Evolutionary conservation across 2,888 invertebrate species (phyloP), one percentile per base, ranked within the genome.

Genomic region (Cepaea hortensis): DNA sequence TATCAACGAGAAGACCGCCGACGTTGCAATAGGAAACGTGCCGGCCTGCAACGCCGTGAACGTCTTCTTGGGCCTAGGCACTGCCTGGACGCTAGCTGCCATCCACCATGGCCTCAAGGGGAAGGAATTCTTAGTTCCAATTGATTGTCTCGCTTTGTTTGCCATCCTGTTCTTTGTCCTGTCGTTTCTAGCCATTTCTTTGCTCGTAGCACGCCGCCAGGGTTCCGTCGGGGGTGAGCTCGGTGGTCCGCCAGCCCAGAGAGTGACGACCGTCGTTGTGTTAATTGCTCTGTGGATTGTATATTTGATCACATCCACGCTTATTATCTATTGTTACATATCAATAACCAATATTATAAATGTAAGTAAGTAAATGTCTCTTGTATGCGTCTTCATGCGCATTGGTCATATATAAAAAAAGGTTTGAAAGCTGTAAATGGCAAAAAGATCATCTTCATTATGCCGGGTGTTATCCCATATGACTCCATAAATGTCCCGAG

Each of bases 151-250:
- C 93, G 99, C 98, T 89, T 99, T 99, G 95, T 98, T 98, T 90
- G 99, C 99, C 92, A 98, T 98, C 81, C 96, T 99, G 92, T 99
- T 98, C 96, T 98, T 98, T 95, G 95, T 97, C 86, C 97, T 97
- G 95, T 99, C 98, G 46, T 95, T 96, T 48, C 91, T 98, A 75
- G 97, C 97, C 87, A 97, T 99, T 84, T 79, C 96, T 1, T 96
- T 99, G 9, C 96, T 99, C 90, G 95, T 99, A 91, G 92, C 97
- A 84, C 96, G 99, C 92, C 96, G 98, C 90, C 95, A 96, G 88
- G 96, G 96, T 92, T 95, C 96, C 80, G 96, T 98, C 86, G 95
- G 94, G 7, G 94, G 98, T 23, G 99, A 99, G 94, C 96, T 99
- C 81, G 99, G 99, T 46, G 99, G 99, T 0, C 98, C 98, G 0